Evolutionary conservation across 2,797 vertebrate genomes (phyloP), one percentile per base, ranked within the genome.

Genomic region (Hylomyscus alleni): DNA sequence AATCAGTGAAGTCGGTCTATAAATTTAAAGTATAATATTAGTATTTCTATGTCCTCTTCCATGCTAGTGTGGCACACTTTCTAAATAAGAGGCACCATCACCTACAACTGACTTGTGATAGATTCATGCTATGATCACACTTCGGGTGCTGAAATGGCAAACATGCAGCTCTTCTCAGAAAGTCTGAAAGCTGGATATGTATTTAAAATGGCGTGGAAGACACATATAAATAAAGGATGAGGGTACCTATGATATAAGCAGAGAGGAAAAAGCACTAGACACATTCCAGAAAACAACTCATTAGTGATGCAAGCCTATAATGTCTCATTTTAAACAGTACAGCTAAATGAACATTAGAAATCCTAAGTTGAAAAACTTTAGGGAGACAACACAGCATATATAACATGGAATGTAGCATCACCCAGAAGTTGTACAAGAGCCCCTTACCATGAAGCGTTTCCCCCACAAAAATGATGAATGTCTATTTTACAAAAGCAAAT

Each of bases 21-120:
- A 92, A 44, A 90, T 94, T 85, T 78, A 78, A 96, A 90, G 15
- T 78, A 62, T n/a, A 37, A 95, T 86, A 47, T 40, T 88, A 86
- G 69, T 7, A 82, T 89, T 47, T 78, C 54, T 2, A 29, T 52
- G 17, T 65, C 10, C 82, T 34, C 34, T 95, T 95, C 86, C 73
- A 89, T 47, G 17, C 22, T 69, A 56, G 20, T 13, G 11, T 12
- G 20, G 15, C 10, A 92, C 52, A 52, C 22, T 52, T 89, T 75
- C n/a, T 84, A 65, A 91, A 62, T 2, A 91, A 92, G 60, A 81
- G 52, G 4, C 58, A 24, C 40, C 8, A 34, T 60, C 12, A 91
- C 47, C 62, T 75, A 56, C 20, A 89, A 5, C 24, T 73, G 34
- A 52, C 52, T 50, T 20, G 44, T 12, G 91, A 6, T 37, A 88